Percentiles rank a stretch among this genome's conserved stretches.
phyloP scores from a whole-genome alignment of 2,113 vertebrate genomes.

The Bombycilla garrulus region DNA sequence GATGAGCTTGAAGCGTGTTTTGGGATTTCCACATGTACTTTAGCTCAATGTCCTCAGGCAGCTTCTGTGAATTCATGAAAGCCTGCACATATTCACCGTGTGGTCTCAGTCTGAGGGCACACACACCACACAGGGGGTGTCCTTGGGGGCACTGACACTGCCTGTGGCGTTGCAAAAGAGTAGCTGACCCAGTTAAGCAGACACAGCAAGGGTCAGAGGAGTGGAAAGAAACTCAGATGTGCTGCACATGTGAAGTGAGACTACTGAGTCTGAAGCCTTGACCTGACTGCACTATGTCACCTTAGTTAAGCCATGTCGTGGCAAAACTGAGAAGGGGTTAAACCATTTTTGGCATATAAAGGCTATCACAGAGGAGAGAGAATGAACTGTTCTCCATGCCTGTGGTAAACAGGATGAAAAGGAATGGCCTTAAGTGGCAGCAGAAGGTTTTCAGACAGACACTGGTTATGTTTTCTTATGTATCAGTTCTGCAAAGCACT shows the following conservation, averaged over 20 bases:
- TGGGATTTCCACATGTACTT: neutral
- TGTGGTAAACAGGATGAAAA: neutral
- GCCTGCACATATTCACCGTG: accelerated
- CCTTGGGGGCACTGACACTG: neutral
- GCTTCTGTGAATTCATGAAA: neutral
- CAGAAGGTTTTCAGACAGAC: neutral
- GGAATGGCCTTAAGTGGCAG: neutral
- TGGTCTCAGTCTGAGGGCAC: neutral
- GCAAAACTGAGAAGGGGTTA: neutral
- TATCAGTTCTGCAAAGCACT: neutral
- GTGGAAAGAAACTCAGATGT: neutral
- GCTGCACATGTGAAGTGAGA: neutral
- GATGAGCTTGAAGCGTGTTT: neutral
- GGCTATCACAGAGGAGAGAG: neutral
- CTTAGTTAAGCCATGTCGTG: no score
- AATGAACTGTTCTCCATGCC: neutral
- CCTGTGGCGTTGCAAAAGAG: neutral
- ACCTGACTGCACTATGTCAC: no score
- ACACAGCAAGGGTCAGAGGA: neutral
- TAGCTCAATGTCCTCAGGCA: neutral
- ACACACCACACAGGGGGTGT: accelerated
- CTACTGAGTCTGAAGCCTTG: neutral
- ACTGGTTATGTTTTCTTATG: neutral
- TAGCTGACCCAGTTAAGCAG: neutral
- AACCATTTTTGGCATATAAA: neutral